Percentiles rank a stretch among this genome's conserved stretches.
phyloP scores from a whole-genome alignment of 2,113 vertebrate genomes.

The Austrofundulus limnaeus region DNA sequence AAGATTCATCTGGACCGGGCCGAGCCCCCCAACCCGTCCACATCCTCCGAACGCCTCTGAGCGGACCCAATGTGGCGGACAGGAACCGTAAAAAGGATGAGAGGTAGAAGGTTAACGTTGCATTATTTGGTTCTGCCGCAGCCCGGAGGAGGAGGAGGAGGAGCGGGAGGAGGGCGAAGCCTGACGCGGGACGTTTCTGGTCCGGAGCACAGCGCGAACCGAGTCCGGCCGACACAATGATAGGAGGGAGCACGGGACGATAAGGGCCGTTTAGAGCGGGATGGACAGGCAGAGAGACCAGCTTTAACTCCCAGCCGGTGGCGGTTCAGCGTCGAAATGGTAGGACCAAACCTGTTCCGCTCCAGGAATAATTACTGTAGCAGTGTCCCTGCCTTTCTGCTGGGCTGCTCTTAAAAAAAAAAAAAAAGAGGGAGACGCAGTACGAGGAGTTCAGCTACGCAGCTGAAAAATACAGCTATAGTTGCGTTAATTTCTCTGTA shows the following conservation, averaged over 20 bases:
- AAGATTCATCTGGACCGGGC: no score
- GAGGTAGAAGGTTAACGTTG: conserved; percentile 48
- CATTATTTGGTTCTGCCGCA: conserved; percentile 65
- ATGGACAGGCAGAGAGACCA: conserved; percentile 74
- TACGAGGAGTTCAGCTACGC: conserved; percentile 60
- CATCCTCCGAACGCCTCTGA: no score
- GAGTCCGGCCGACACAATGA: conserved; percentile 62
- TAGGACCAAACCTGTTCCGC: conserved; percentile 68
- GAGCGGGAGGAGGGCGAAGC: conserved; percentile 42
- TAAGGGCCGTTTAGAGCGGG: conserved; percentile 55
- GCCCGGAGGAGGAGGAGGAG: conserved; percentile 48
- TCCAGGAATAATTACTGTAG: conserved; percentile 30
- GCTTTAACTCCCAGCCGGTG: conserved; percentile 69
- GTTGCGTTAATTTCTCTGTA: neutral
- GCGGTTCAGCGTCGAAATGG: conserved; percentile 80
- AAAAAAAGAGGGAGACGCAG: conserved; percentile 64
- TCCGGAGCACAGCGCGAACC: conserved; percentile 71
- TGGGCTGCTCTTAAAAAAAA: conserved; percentile 50
- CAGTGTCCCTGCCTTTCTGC: conserved; percentile 33
- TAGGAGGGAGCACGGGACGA: conserved; percentile 62
- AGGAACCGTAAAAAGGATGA: neutral
- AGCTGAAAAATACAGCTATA: conserved; percentile 50
- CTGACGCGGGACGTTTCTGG: conserved; percentile 75
- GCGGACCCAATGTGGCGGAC: neutral
- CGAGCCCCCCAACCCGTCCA: no score